Evolutionary conservation across 2,888 invertebrate species (phyloP).

Genomic region (Drosophila demipolita): DNA sequence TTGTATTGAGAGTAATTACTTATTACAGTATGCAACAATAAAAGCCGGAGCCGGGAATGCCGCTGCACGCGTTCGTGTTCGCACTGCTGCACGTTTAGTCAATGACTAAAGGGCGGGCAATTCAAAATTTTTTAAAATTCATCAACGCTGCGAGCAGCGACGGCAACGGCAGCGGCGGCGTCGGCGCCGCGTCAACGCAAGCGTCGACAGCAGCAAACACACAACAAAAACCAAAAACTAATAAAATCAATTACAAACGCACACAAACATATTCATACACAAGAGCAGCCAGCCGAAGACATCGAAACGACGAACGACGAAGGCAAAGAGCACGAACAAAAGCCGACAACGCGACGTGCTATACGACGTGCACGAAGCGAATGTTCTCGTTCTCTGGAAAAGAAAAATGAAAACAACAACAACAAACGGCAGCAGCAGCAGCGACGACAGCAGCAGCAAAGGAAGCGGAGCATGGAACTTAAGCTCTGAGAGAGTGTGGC

Average conservation of each 20-base stretch:
- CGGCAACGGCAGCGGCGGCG: conserved; percentile 37
- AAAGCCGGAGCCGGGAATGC: conserved; percentile 60
- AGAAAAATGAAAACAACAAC: conserved; percentile 38
- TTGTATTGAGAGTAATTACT: conserved; percentile 19
- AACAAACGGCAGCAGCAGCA: conserved; percentile 13
- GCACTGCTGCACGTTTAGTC: conserved; percentile 83
- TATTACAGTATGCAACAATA: conserved; percentile 33
- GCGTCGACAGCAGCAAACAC: conserved; percentile 72
- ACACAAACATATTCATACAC: conserved; percentile 62
- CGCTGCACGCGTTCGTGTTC: conserved; percentile 77
- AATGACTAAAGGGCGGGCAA: conserved; percentile 84
- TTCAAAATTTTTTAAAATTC: conserved; percentile 84
- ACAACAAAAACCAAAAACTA: conserved; percentile 82
- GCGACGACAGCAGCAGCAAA: conserved; percentile 44
- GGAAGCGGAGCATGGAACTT: conserved; percentile 63
- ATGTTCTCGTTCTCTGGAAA: conserved; percentile 56
- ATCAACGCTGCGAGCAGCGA: conserved; percentile 67
- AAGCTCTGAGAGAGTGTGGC: conserved; percentile 49
- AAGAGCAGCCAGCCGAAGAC: conserved; percentile 39
- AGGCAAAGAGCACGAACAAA: conserved; percentile 58
- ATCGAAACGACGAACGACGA: conserved; percentile 33
- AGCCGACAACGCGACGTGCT: conserved; percentile 57
- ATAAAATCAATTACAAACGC: conserved; percentile 83
- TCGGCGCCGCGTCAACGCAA: conserved; percentile 47
- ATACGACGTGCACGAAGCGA: conserved; percentile 40